These are phyloP conservation scores for Ciconia stormi DNA, from an alignment of 2,113 vertebrate genomes.

Conservation along the genomic window DNA sequence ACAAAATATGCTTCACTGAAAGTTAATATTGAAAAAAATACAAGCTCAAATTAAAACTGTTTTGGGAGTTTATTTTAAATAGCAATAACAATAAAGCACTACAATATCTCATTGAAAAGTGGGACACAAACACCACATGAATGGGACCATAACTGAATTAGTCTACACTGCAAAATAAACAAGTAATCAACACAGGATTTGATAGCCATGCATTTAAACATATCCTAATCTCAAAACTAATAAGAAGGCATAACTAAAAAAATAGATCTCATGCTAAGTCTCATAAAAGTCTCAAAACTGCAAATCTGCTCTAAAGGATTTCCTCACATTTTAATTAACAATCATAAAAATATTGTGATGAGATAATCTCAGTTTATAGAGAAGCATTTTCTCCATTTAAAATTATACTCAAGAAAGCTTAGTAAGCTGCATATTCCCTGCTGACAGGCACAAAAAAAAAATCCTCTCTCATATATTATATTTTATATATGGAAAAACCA, in stretches of 20 bases:
- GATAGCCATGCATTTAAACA: slow-evolving; percentile 26
- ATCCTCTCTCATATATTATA: background rate
- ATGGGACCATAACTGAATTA: slow-evolving; percentile 5
- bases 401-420: slow-evolving; percentile 51
- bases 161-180: slow-evolving; percentile 41
- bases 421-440: slow-evolving; percentile 43
- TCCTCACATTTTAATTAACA: slow-evolving; percentile 70
- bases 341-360: slow-evolving; percentile 69
- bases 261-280: slow-evolving; percentile 54
- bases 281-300: slow-evolving; percentile 61
- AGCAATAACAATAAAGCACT: slow-evolving; percentile 5
- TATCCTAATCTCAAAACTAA: slow-evolving; percentile 46
- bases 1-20: background rate
- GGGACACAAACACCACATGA: slow-evolving; percentile 1
- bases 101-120: background rate
- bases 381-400: slow-evolving; percentile 46
- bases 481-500: background rate
- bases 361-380: slow-evolving; percentile 57
- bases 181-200: slow-evolving; percentile 46
- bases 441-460: slow-evolving; percentile 48
- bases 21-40: background rate
- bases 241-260: slow-evolving; percentile 55
- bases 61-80: background rate
- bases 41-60: background rate
- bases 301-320: slow-evolving; percentile 65